phyloP scores from a whole-genome alignment of 2,797 vertebrate species.

The Mionectes olivaceus region DNA sequence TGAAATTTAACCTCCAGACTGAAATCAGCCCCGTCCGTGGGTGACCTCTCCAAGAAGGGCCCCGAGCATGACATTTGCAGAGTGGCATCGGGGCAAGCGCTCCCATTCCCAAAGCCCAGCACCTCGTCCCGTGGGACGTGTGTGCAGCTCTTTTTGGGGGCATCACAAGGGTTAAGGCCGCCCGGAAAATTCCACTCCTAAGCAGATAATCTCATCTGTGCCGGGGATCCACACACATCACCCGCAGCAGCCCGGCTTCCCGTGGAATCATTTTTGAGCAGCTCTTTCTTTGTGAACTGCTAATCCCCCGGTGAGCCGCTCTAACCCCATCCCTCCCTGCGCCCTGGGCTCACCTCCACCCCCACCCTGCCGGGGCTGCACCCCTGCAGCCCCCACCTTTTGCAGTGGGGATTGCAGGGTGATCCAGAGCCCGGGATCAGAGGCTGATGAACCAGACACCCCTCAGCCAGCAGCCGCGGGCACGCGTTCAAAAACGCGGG shows the following conservation, averaged over 20 bases:
- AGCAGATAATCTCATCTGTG: slow-evolving; percentile 63
- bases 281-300: slow-evolving; percentile 8
- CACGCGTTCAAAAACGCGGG: rapidly evolving
- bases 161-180: background rate
- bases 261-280: slow-evolving; percentile 41
- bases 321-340: background rate
- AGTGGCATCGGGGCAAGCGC: background rate
- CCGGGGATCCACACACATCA: slow-evolving; percentile 17
- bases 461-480: background rate
- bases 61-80: rapidly evolving
- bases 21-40: background rate
- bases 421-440: background rate
- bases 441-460: background rate
- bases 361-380: background rate
- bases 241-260: slow-evolving; percentile 28
- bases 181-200: slow-evolving; percentile 59
- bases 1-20: background rate
- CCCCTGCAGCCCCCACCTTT: background rate
- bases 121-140: rapidly evolving
- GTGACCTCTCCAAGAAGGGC: background rate
- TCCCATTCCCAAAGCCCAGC: background rate
- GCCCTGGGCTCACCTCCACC: background rate
- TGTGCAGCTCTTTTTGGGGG: background rate
- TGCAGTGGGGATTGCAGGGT: background rate
- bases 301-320: slow-evolving; percentile 46